These are phyloP conservation scores for Chionomys nivalis DNA, from an alignment of 2,113 vertebrate species.

Conservation along the genomic window DNA sequence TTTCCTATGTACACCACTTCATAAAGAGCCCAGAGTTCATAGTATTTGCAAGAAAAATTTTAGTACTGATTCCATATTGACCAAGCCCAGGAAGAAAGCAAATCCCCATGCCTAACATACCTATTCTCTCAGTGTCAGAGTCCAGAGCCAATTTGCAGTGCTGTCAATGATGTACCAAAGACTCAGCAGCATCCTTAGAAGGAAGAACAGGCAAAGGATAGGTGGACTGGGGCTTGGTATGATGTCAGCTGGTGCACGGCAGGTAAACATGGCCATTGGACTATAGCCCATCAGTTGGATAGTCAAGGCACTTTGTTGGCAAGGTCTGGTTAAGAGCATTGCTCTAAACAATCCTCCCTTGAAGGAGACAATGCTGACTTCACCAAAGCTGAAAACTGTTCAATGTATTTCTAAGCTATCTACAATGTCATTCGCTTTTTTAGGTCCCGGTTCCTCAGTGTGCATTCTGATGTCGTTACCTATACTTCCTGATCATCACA, in stretches of 20 bases:
- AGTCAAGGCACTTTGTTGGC: not conserved
- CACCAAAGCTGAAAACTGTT: not conserved
- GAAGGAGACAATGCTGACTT: not conserved
- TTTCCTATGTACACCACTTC: not conserved
- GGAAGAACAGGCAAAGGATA: not conserved
- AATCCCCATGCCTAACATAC: not conserved
- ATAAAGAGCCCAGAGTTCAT: not conserved
- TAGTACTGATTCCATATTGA: not conserved
- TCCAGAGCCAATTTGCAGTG: not conserved
- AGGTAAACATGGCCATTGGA: not conserved
- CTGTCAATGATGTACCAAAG: not conserved
- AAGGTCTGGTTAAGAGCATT: not conserved
- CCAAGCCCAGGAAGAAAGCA: not conserved
- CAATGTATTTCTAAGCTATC: not conserved
- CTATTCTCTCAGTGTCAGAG: not conserved
- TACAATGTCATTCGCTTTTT: not conserved
- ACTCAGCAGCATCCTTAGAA: not conserved
- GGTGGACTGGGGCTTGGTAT: not conserved
- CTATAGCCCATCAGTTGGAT: not conserved
- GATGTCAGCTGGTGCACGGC: not conserved
- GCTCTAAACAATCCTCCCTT: not conserved
- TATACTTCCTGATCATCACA: not conserved
- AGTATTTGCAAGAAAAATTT: conserved; percentile 11
- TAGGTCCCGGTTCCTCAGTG: not conserved
- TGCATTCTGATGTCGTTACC: too few species aligned